Percentiles rank a stretch among this genome's conserved stretches.
phyloP scores from a whole-genome alignment of 2,113 vertebrate genomes.

The Salvator merianae region DNA sequence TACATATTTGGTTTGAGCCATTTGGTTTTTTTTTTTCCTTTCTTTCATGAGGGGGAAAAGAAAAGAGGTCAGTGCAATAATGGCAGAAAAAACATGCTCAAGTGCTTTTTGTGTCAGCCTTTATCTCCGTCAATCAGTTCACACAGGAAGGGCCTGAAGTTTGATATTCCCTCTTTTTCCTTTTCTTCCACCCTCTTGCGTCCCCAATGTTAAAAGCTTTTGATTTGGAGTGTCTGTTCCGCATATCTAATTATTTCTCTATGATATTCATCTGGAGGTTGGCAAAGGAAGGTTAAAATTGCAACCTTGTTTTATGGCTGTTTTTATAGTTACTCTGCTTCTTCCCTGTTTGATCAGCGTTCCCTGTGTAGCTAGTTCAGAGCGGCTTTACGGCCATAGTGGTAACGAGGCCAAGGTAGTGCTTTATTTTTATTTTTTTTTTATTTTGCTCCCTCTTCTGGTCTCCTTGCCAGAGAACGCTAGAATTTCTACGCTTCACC shows the following conservation, averaged over 20 bases:
- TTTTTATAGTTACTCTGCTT: not conserved
- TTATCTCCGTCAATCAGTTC: slow-evolving; percentile 29
- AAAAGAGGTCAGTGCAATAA: slow-evolving; percentile 42
- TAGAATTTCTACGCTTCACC: slow-evolving; percentile 28
- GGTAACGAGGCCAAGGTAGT: not conserved
- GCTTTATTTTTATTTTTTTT: not conserved
- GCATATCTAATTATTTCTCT: slow-evolving; percentile 33
- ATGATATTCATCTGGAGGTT: slow-evolving; percentile 36
- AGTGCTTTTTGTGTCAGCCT: slow-evolving; percentile 19
- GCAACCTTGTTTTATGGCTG: slow-evolving; percentile 15
- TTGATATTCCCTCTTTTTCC: not conserved
- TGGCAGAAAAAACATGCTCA: not conserved
- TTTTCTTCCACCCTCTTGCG: not conserved
- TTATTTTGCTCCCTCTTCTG: not conserved
- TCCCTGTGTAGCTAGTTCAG: slow-evolving; percentile 6
- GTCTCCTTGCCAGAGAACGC: not conserved
- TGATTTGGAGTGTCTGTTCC: slow-evolving; percentile 29
- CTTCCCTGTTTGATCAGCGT: not conserved
- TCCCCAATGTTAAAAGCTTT: slow-evolving; percentile 20
- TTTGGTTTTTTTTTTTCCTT: too few species aligned
- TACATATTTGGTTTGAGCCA: slow-evolving; percentile 33
- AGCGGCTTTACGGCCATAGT: slow-evolving; percentile 5
- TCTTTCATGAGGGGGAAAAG: not conserved
- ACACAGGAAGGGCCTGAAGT: slow-evolving; percentile 23
- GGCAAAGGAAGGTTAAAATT: slow-evolving; percentile 39